Conservation (phyloP, 2,888 invertebrate species). For the Xanthia togata region DNA sequence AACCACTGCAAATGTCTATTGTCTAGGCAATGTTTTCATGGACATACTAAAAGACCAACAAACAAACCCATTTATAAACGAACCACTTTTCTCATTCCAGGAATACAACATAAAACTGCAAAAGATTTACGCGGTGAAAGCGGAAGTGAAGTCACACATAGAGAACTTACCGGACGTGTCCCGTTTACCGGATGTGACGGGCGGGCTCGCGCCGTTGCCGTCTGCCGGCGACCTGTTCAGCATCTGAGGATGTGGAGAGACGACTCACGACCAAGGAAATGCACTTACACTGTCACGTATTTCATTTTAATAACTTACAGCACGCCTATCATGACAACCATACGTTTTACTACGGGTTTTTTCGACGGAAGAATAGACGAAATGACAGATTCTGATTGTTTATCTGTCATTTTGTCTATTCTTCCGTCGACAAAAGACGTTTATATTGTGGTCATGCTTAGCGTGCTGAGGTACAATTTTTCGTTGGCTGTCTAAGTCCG, state of each 20-base stretch:
- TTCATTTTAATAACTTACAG: not conserved
- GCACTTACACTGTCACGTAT: conserved; percentile 26
- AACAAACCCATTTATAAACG: not conserved
- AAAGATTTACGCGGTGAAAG: conserved; percentile 95
- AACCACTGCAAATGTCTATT: conserved; percentile 1
- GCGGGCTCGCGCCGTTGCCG: conserved; percentile 97
- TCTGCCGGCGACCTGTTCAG: conserved; percentile 98
- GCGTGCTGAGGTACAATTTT: not conserved
- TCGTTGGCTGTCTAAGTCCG: not conserved
- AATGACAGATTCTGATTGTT: no score
- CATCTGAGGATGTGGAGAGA: conserved; percentile 77
- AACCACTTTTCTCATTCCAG: conserved; percentile 88
- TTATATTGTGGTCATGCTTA: no score
- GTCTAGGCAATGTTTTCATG: not conserved
- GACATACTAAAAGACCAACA: not conserved
- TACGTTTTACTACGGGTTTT: no score
- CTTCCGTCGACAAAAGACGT: no score
- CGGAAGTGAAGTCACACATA: conserved; percentile 97
- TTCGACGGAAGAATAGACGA: no score
- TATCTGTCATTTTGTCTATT: no score
- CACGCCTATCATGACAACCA: no score
- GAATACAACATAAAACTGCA: conserved; percentile 97
- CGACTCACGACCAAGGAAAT: conserved; percentile 10
- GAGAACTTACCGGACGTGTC: conserved; percentile 98
- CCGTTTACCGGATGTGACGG: conserved; percentile 97